phyloP scores from a whole-genome alignment of 2,113 vertebrate genomes.

The Serinus canaria region DNA sequence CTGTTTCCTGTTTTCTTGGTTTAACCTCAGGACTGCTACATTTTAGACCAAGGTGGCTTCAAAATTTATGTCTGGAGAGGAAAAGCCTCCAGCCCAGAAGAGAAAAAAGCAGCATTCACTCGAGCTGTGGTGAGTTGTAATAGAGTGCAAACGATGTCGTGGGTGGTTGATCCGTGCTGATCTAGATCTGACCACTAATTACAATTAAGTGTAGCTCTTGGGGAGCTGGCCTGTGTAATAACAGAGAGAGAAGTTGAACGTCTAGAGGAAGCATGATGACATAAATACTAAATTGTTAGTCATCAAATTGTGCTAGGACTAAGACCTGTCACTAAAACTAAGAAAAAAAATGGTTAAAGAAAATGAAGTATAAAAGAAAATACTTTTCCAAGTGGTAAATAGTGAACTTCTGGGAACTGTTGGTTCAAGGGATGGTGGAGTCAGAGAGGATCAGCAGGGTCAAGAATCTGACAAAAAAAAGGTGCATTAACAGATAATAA shows the following conservation, averaged over 20 bases:
- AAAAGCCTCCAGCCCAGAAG: constrained; percentile 77
- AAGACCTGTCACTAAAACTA: background rate
- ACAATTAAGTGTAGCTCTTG: background rate
- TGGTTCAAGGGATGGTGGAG: background rate
- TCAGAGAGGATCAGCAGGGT: background rate
- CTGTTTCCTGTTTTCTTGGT: background rate
- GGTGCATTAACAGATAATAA: background rate
- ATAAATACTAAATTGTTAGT: background rate
- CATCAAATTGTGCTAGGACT: background rate
- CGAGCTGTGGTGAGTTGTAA: constrained; percentile 81
- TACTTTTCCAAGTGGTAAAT: background rate
- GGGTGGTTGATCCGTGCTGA: background rate
- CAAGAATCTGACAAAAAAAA: background rate
- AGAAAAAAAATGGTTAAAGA: background rate
- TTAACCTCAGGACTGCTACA: constrained; percentile 83
- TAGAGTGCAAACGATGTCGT: background rate
- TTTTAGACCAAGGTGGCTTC: constrained; percentile 83
- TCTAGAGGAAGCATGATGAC: background rate
- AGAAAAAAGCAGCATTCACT: constrained; percentile 80
- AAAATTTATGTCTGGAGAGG: constrained; percentile 90
- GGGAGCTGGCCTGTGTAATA: background rate
- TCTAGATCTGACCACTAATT: background rate
- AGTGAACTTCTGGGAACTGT: background rate
- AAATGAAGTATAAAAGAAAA: background rate
- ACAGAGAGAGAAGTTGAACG: background rate